These are phyloP conservation scores for Vicugna pacos DNA, from an alignment of 2,113 vertebrate genomes.

Conservation along the genomic window DNA sequence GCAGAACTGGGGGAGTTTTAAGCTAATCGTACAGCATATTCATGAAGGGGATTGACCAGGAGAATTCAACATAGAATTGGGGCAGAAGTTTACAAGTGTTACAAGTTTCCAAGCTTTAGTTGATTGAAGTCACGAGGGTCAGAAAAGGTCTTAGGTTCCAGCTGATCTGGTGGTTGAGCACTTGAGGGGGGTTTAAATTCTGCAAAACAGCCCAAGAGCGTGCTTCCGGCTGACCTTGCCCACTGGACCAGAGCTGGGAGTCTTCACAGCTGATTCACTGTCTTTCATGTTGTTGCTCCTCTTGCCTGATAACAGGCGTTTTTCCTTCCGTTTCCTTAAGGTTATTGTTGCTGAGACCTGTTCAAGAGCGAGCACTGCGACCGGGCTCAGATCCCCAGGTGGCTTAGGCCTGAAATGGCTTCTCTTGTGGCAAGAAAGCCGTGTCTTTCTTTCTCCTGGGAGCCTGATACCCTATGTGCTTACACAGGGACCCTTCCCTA, in stretches of 20 bases:
- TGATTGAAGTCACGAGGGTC: not conserved
- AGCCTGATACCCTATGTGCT: too few relatives aligned
- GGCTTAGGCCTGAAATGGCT: too few relatives aligned
- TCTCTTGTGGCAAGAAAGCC: too few relatives aligned
- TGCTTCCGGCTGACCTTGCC: not conserved
- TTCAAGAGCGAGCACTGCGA: too few relatives aligned
- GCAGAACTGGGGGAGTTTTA: not conserved
- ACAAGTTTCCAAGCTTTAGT: not conserved
- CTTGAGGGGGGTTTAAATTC: not conserved
- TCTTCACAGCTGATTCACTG: not conserved
- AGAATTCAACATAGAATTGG: not conserved
- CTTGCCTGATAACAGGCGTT: too few relatives aligned
- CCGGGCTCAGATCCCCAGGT: too few relatives aligned
- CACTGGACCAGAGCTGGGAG: not conserved
- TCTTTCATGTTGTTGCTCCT: not conserved
- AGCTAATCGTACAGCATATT: not conserved
- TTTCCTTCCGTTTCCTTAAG: not conserved
- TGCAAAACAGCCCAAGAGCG: not conserved
- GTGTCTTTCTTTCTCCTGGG: too few relatives aligned
- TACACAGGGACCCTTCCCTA: not conserved
- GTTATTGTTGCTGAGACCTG: too few relatives aligned
- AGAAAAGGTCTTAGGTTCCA: not conserved
- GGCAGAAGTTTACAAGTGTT: not conserved
- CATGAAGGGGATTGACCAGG: not conserved
- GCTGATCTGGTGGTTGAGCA: not conserved